Conservation (phyloP, 2,797 vertebrate genomes). For the Percopsis omiscomaycus region DNA sequence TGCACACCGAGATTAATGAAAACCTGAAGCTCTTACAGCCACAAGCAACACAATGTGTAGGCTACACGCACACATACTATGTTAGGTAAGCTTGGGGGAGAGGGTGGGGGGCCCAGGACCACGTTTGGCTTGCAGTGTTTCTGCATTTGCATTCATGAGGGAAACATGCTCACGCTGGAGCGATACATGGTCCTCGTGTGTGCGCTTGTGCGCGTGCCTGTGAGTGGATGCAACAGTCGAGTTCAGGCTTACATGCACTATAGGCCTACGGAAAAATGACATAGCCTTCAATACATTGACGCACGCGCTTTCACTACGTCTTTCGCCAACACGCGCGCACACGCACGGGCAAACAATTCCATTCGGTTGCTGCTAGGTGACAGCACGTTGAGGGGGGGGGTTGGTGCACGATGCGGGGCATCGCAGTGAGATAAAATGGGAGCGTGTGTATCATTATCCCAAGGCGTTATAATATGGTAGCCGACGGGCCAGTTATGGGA, state of each 20-base stretch:
- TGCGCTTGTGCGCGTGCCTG: no score
- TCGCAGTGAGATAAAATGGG: slow-evolving; percentile 51
- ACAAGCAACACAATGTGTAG: background rate
- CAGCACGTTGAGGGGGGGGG: slow-evolving; percentile 20
- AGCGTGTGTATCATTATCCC: slow-evolving; percentile 56
- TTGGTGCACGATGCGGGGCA: slow-evolving; percentile 46
- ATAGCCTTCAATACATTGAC: slow-evolving; percentile 46
- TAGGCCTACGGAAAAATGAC: background rate
- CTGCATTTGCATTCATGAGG: no score
- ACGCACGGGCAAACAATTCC: slow-evolving; percentile 6
- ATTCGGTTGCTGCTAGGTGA: slow-evolving; percentile 29
- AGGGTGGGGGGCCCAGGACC: no score
- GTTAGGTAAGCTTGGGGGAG: background rate
- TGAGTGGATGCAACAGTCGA: no score
- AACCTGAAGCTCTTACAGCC: no score
- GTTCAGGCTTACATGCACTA: no score
- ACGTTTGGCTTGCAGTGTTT: no score
- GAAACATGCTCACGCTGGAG: no score
- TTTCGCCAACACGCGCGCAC: slow-evolving; percentile 28
- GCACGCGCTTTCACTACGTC: slow-evolving; percentile 58
- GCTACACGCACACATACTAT: background rate
- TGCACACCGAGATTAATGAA: no score
- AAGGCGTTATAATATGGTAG: slow-evolving; percentile 36
- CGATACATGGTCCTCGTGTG: no score
- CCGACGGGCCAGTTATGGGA: slow-evolving; percentile 15